Percentiles rank a stretch among this genome's conserved stretches.
Conservation (phyloP, 2,888 invertebrate species). For the Eucera pruinosa region DNA sequence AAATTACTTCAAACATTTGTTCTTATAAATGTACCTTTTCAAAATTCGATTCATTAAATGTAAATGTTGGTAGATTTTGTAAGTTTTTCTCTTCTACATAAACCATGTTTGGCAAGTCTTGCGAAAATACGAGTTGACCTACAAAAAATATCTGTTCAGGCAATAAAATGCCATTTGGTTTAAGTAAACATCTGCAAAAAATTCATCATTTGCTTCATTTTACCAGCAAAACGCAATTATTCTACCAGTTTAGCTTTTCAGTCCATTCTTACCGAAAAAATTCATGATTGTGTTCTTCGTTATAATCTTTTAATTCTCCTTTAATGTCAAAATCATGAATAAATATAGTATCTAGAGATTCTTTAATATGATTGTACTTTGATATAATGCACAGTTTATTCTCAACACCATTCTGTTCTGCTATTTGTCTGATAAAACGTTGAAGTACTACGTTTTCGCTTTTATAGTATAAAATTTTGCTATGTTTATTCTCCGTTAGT, state of each 20-base stretch:
- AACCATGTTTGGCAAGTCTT: slow-evolving; percentile 87
- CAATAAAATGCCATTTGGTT: slow-evolving; percentile 85
- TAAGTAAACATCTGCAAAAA: slow-evolving; percentile 79
- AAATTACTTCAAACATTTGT: neutral
- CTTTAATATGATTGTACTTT: slow-evolving; percentile 79
- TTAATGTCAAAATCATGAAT: slow-evolving; percentile 86
- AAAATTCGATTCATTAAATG: slow-evolving; percentile 32
- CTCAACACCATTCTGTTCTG: slow-evolving; percentile 84
- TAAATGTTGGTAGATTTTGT: slow-evolving; percentile 68
- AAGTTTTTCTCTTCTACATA: slow-evolving; percentile 86
- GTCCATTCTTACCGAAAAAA: slow-evolving; percentile 66
- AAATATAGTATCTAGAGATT: slow-evolving; percentile 85
- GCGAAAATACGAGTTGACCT: slow-evolving; percentile 87
- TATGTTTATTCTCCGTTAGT: slow-evolving; percentile 85
- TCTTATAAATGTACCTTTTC: slow-evolving; percentile 56
- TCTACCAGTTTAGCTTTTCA: neutral
- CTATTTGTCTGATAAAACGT: slow-evolving; percentile 84
- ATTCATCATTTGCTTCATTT: slow-evolving; percentile 7
- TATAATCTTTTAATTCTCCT: slow-evolving; percentile 86
- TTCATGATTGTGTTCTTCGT: slow-evolving; percentile 68
- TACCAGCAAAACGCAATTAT: neutral
- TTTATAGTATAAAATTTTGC: slow-evolving; percentile 83
- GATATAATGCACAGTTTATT: slow-evolving; percentile 83
- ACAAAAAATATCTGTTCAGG: slow-evolving; percentile 86
- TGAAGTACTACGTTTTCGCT: slow-evolving; percentile 83